Evolutionary conservation across 2,888 invertebrate species (phyloP), one percentile per base, ranked within the genome.

Genomic region (Rhaphigaster nebulosa): DNA sequence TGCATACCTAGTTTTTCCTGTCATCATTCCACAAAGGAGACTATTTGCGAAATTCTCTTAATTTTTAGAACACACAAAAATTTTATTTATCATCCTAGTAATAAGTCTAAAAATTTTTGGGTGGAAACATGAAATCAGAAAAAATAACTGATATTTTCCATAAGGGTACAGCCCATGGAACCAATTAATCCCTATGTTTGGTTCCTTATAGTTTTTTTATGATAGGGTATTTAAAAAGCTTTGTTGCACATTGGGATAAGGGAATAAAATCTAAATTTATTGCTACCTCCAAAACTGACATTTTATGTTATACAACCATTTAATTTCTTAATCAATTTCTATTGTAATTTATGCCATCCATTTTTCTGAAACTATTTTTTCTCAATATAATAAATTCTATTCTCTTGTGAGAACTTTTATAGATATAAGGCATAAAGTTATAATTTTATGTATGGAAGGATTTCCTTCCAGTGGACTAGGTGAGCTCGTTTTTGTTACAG

Each of bases 401-500:
- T 41, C 13, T 90, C 26, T 84, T 41, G 5, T 87, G 52, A 84
- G 29, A 90, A 50, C 29, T 80, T 60, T 29, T 41, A 54, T 90
- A 88, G 90, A 60, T 88, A 76, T 90, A 90, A 90, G 90, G 45
- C 70, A 90, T 90, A 65, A 87, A 90, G 65, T 88, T 65, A 65
- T 60, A 52, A 91, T 84, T 91, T 91, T 91, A 91, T 90, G 92
- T 91, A 91, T 88, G 92, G 91, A 91, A 91, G 91, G 91, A 45
- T 26, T 88, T 41, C 91, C 92, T 91, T 92, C 92, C 92, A 87
- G 80, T 91, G 91, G 92, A 92, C 91, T 92, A 88, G 91, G 91
- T 91, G 91, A 91, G 89, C 91, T 87, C 87, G 70, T 92, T 93
- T 93, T 93, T 92, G 93, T 95, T 95, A 90, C 95, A 98, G 98